Conservation (phyloP, 2,888 invertebrate species). For the Branchellion lobata region DNA sequence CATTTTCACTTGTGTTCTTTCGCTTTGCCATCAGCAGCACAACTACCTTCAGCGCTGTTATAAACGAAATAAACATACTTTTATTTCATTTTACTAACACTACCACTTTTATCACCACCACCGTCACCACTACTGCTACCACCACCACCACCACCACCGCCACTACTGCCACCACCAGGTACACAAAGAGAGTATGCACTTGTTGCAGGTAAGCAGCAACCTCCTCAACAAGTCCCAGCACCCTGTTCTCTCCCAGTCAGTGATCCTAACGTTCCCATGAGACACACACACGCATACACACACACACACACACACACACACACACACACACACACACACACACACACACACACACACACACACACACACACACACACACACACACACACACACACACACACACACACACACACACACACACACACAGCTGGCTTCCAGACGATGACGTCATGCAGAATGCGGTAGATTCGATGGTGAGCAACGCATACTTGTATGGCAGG, state of each 20-base stretch:
- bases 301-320: too few species aligned
- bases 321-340: too few species aligned
- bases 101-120: neutral
- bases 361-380: too few species aligned
- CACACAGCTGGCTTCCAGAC: constrained; percentile 76
- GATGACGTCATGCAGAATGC: constrained; percentile 71
- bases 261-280: too few species aligned
- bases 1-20: neutral
- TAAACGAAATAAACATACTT: too few species aligned
- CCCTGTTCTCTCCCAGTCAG: constrained; percentile 75
- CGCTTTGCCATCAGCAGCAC: too few species aligned
- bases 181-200: constrained; percentile 88
- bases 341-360: too few species aligned
- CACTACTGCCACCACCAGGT: constrained; percentile 67
- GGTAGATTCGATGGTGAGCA: constrained; percentile 84
- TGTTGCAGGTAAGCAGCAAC: constrained; percentile 83
- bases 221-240: constrained; percentile 72
- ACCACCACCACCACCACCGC: neutral
- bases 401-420: too few species aligned
- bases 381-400: too few species aligned
- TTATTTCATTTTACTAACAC: too few species aligned
- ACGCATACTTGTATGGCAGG: constrained; percentile 87
- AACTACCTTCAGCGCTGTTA: too few species aligned
- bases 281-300: neutral
- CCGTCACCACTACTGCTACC: neutral